Percentiles rank a stretch among this genome's conserved stretches.
Conservation (phyloP, 2,113 vertebrate species). For the Otolemur garnettii region DNA sequence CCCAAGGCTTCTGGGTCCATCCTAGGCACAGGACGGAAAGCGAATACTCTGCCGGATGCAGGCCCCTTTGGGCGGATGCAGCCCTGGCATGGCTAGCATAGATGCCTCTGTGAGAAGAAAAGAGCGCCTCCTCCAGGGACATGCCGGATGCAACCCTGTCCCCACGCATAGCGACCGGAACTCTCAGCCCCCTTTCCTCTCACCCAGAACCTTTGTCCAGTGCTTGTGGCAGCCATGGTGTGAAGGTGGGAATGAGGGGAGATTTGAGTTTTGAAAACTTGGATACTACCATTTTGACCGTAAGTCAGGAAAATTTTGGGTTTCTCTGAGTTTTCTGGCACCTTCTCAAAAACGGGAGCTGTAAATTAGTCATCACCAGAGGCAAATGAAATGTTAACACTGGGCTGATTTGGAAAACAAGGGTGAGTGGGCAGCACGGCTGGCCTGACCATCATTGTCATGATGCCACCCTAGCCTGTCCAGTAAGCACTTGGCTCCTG, state of each 20-base stretch:
- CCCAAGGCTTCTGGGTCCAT: background rate
- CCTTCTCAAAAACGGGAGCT: background rate
- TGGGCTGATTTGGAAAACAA: background rate
- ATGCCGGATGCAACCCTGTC: background rate
- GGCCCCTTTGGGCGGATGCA: background rate
- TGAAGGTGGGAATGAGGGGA: background rate
- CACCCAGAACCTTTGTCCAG: background rate
- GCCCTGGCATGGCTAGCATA: background rate
- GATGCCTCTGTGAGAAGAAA: background rate
- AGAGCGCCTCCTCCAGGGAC: background rate
- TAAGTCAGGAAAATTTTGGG: constrained; percentile 10
- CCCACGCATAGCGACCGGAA: background rate
- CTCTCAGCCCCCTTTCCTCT: background rate
- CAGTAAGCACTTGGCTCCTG: background rate
- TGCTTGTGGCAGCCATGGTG: background rate
- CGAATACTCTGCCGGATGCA: background rate
- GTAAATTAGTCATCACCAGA: constrained; percentile 31
- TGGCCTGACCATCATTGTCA: background rate
- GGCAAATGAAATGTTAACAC: background rate
- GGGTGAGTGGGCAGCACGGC: background rate
- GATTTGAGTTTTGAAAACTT: background rate
- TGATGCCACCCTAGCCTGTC: background rate
- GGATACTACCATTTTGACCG: background rate
- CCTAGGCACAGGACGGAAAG: constrained; percentile 1
- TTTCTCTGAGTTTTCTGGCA: constrained; percentile 11